Evolutionary conservation across 2,113 vertebrate species (phyloP), one percentile per base, ranked within the genome.

Genomic region (Calonectris borealis): DNA sequence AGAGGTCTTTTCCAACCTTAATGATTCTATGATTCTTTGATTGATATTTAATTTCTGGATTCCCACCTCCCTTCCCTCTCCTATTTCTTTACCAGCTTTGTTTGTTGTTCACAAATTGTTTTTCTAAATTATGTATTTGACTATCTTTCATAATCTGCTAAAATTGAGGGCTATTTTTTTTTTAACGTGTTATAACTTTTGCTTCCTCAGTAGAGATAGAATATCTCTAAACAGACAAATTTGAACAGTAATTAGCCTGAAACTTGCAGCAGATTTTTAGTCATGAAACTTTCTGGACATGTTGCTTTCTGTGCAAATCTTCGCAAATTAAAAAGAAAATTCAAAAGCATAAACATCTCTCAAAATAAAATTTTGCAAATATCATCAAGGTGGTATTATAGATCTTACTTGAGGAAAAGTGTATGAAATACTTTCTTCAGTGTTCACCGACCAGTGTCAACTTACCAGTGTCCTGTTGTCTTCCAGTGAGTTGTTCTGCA

Each of bases 31-130:
- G 40, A 40, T 40, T 40, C 40, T 40, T 5, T 40, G 40, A 29
- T 3, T 25, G 10, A 40, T 46, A 69, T 32, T 87, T 71, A 68
- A 34, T 13, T 2, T 32, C 60, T 84, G 6, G 12, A 61, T 73
- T 57, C 5, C 13, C 38, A 34, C 7, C 1, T 13, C 2, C 9
- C 16, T 14, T 21, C 10, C n/a, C 16, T 3, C 11, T 15, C 40
- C 6, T 7, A 32, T 36, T 52, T 91, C 19, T 89, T 86, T 40
- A 70, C 5, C 10, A 36, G 16, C 13, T 92, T 49, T 64, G 15
- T 92, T 49, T 64, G 15, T 68, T 88, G 12, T 31, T 89, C 34
- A 70, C 11, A 66, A 78, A 27, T 42, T 77, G 0, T 5, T 81
- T 73, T 72, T 83, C 21, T 58, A 58, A 66, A n/a, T 46, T 54